A percentile compares a stretch with the other conserved stretches of the same genome.
phyloP scores from a whole-genome alignment of 1,140 invertebrate genomes.

The Drosophila prosaltans region DNA sequence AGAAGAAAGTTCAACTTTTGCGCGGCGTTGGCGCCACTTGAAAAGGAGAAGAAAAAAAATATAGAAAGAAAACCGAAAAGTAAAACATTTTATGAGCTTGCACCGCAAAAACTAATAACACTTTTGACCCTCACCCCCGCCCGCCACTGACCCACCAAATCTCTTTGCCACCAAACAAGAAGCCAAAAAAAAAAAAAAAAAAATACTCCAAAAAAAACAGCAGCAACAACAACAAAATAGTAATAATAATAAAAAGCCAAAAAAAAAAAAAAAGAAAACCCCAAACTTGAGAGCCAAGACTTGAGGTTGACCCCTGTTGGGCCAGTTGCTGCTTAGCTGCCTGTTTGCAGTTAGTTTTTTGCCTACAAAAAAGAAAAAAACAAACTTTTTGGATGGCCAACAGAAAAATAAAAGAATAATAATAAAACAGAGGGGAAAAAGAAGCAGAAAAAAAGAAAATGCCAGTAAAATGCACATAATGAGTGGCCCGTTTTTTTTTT shows the following conservation, averaged over 20 bases:
- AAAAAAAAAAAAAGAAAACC: neutral
- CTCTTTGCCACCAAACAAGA: conserved; percentile 5
- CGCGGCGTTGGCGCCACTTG: conserved; percentile 45
- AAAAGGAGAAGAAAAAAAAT: conserved; percentile 21
- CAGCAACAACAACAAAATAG: neutral
- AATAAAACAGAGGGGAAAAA: neutral
- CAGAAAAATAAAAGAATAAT: conserved; percentile 10
- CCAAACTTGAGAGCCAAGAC: conserved; percentile 64
- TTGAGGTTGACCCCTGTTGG: conserved; percentile 65
- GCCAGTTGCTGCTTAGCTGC: conserved; percentile 46
- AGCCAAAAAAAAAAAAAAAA: neutral
- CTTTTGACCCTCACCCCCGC: conserved; percentile 47
- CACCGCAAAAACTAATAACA: conserved; percentile 79
- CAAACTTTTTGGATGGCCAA: conserved; percentile 16
- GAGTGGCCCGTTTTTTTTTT: conserved; percentile 30
- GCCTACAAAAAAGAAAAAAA: neutral
- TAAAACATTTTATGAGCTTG: conserved; percentile 75
- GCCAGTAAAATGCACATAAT: conserved; percentile 28
- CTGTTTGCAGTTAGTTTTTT: conserved; percentile 34
- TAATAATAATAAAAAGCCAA: conserved; percentile 17
- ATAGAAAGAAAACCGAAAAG: conserved; percentile 20
- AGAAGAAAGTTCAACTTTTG: conserved; percentile 57
- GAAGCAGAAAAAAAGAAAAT: conserved; percentile 7
- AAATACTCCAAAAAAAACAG: neutral
- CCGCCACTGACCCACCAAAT: neutral